Conservation (phyloP, 2,888 invertebrate species). For the Cryptus viduatorius region DNA sequence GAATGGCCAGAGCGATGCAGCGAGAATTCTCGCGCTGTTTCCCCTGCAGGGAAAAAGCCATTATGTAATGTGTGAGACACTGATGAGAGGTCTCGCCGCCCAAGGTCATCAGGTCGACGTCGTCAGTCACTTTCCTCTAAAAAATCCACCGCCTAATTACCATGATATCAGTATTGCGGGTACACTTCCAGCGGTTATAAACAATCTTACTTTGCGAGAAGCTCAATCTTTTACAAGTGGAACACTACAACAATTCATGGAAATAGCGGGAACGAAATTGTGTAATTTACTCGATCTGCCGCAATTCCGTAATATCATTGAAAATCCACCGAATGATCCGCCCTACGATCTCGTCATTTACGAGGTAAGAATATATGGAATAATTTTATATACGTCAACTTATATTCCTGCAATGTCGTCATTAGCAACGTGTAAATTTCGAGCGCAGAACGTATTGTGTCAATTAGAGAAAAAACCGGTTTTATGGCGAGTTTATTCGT, state of each 20-base stretch:
- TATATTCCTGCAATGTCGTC: neutral
- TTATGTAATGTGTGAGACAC: slow-evolving; percentile 84
- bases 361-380: slow-evolving; percentile 71
- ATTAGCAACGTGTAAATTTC: neutral
- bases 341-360: slow-evolving; percentile 75
- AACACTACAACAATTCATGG: slow-evolving; percentile 42
- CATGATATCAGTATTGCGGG: slow-evolving; percentile 75
- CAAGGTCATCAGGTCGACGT: slow-evolving; percentile 86
- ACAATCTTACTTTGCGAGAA: slow-evolving; percentile 75
- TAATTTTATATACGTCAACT: neutral
- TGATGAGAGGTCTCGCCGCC: slow-evolving; percentile 85
- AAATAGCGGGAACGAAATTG: slow-evolving; percentile 40
- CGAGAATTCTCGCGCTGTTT: slow-evolving; percentile 85
- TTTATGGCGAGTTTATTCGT: slow-evolving; percentile 7
- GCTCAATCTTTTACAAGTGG: slow-evolving; percentile 30
- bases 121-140: slow-evolving; percentile 78
- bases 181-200: slow-evolving; percentile 68
- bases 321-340: slow-evolving; percentile 72
- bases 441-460: neutral
- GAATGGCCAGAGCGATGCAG: slow-evolving; percentile 74
- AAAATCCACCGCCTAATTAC: slow-evolving; percentile 77
- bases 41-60: slow-evolving; percentile 86
- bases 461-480: slow-evolving; percentile 51
- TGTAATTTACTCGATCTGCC: slow-evolving; percentile 69
- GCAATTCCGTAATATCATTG: slow-evolving; percentile 69